Conservation (phyloP, 2,113 vertebrate genomes). For the Perca flavescens region DNA sequence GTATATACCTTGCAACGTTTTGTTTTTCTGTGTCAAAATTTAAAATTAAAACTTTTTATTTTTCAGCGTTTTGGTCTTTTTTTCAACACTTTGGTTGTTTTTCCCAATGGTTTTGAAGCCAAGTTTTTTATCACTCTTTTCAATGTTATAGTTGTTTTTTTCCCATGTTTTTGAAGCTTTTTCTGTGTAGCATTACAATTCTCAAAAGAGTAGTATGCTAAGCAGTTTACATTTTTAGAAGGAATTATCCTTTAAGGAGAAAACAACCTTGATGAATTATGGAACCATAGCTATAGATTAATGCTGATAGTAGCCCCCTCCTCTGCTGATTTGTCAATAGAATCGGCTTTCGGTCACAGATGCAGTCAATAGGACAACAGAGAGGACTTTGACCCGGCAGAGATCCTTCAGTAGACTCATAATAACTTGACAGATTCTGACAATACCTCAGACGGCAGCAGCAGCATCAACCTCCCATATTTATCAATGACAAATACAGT, state of each 20-base stretch:
- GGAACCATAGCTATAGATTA: slow-evolving; percentile 39
- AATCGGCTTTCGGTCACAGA: slow-evolving; percentile 63
- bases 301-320: slow-evolving; percentile 28
- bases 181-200: not conserved
- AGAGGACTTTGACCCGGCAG: slow-evolving; percentile 26
- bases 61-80: too few relatives aligned
- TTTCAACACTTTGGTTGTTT: too few relatives aligned
- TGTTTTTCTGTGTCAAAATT: too few relatives aligned
- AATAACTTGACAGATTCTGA: slow-evolving; percentile 43
- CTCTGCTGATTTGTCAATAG: slow-evolving; percentile 52
- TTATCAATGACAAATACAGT: slow-evolving; percentile 41
- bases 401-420: slow-evolving; percentile 38
- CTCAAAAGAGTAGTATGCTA: too few relatives aligned
- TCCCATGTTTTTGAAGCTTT: too few relatives aligned
- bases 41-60: too few relatives aligned
- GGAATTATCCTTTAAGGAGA: slow-evolving; percentile 19
- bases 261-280: slow-evolving; percentile 55
- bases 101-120: too few relatives aligned
- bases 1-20: too few relatives aligned
- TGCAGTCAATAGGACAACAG: slow-evolving; percentile 56
- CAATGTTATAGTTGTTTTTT: too few relatives aligned
- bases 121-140: too few relatives aligned
- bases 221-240: not conserved
- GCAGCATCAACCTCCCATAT: slow-evolving; percentile 33
- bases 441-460: not conserved